phyloP scores from a whole-genome alignment of 2,888 invertebrate species.

The Tridacna gigas region DNA sequence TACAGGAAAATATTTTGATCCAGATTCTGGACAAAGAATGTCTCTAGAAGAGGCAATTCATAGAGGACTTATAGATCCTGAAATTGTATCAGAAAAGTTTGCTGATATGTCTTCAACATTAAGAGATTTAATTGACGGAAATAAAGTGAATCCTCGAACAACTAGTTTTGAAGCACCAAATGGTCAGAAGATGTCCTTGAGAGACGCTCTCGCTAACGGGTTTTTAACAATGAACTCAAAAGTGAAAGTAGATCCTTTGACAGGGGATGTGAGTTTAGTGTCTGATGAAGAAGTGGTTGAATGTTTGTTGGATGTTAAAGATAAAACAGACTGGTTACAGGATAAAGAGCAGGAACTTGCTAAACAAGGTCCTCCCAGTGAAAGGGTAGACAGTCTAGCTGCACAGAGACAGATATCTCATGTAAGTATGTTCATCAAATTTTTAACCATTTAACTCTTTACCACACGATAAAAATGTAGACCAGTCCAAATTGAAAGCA shows the following conservation, averaged over 20 bases:
- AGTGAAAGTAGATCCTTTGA: constrained; percentile 86
- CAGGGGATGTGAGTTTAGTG: constrained; percentile 76
- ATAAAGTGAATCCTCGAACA: constrained; percentile 77
- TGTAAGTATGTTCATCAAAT: constrained; percentile 60
- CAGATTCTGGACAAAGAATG: constrained; percentile 88
- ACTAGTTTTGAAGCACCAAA: constrained; percentile 79
- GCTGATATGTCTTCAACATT: constrained; percentile 77
- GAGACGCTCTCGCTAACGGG: constrained; percentile 89
- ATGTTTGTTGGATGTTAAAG: constrained; percentile 79
- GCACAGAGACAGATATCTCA: constrained; percentile 69
- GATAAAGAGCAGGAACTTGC: constrained; percentile 78
- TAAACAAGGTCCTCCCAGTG: constrained; percentile 71
- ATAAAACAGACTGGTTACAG: constrained; percentile 80
- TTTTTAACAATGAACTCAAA: constrained; percentile 89
- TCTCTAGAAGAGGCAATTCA: constrained; percentile 91
- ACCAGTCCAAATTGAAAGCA: too few relatives aligned
- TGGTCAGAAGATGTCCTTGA: constrained; percentile 86
- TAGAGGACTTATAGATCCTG: constrained; percentile 87
- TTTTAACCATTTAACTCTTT: too few relatives aligned
- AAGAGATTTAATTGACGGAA: constrained; percentile 78
- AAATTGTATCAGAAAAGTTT: constrained; percentile 76
- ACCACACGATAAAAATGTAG: too few relatives aligned
- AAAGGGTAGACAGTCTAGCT: constrained; percentile 71
- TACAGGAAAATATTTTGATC: constrained; percentile 88
- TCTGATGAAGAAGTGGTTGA: constrained; percentile 80